A percentile compares a stretch with the other conserved stretches of the same genome.
Evolutionary conservation across 1,140 invertebrate species (phyloP).

Genomic region (Orchesella cincta): DNA sequence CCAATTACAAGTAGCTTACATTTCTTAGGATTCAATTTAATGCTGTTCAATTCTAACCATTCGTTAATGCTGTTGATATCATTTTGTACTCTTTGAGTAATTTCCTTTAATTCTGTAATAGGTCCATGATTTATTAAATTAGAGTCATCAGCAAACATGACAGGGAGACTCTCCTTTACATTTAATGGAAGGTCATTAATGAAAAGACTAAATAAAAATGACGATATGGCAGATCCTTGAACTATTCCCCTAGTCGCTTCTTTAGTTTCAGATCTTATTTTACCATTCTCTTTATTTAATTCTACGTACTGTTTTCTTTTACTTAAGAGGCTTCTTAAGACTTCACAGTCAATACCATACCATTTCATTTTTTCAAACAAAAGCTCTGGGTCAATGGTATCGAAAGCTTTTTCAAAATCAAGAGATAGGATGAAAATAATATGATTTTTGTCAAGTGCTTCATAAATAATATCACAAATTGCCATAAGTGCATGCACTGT

Average conservation of each 20-base stretch:
- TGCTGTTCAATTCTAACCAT: not conserved
- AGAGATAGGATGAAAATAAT: not conserved
- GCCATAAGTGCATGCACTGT: not conserved
- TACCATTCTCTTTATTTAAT: not conserved
- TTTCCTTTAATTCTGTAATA: not conserved
- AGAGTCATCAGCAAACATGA: not conserved
- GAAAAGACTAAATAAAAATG: not conserved
- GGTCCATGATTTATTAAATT: not conserved
- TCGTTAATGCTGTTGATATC: not conserved
- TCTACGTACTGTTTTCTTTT: not conserved
- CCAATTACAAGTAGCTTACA: not conserved
- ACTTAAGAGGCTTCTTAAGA: not conserved
- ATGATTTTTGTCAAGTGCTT: slow-evolving; percentile 15
- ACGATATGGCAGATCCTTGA: not conserved
- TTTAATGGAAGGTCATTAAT: not conserved
- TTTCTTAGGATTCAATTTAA: not conserved
- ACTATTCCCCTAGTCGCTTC: not conserved
- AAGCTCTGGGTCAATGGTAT: not conserved
- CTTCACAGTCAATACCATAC: not conserved
- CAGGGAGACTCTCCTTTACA: not conserved
- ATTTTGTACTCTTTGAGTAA: not conserved
- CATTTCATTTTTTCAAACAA: not conserved
- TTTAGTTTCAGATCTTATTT: not conserved
- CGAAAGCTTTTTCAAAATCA: not conserved
- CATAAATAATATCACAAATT: slow-evolving; percentile 5